Percentiles rank a stretch among this genome's conserved stretches.
phyloP scores from a whole-genome alignment of 2,888 invertebrate genomes.

The Scaptomyza flava region DNA sequence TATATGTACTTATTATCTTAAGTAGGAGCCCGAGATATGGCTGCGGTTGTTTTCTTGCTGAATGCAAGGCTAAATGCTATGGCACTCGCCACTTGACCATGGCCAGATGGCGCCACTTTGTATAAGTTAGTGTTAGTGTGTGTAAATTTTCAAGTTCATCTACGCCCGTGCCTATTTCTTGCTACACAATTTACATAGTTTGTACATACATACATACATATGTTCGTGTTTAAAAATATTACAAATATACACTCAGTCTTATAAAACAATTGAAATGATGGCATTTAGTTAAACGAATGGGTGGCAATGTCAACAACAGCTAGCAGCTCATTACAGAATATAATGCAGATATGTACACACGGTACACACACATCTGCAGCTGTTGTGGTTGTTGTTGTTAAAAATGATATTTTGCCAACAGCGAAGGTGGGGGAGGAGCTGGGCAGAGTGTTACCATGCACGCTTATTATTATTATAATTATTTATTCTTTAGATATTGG shows the following conservation, averaged over 20 bases:
- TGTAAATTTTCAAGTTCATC: conserved; percentile 51
- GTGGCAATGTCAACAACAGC: conserved; percentile 64
- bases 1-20: conserved; percentile 42
- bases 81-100: conserved; percentile 28
- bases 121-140: conserved; percentile 6
- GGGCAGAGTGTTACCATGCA: conserved; percentile 13
- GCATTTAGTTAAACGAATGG: conserved; percentile 61
- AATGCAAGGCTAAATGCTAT: conserved; percentile 40
- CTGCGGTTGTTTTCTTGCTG: conserved; percentile 38
- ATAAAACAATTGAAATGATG: conserved; percentile 62
- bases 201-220: conserved; percentile 9
- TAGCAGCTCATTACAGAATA: conserved; percentile 55
- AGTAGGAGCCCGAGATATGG: conserved; percentile 34
- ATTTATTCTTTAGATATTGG: conserved; percentile 28
- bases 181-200: conserved; percentile 11
- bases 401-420: conserved; percentile 26
- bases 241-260: conserved; percentile 39
- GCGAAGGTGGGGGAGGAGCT: background rate
- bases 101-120: conserved; percentile 52
- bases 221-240: conserved; percentile 44
- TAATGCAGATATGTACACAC: conserved; percentile 51
- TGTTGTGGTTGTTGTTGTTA: conserved; percentile 38
- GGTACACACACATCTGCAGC: conserved; percentile 31
- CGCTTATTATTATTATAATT: conserved; percentile 1
- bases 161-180: conserved; percentile 28